These are phyloP conservation scores for Masticophis lateralis DNA, from an alignment of 2,797 vertebrate genomes.

Conservation along the genomic window DNA sequence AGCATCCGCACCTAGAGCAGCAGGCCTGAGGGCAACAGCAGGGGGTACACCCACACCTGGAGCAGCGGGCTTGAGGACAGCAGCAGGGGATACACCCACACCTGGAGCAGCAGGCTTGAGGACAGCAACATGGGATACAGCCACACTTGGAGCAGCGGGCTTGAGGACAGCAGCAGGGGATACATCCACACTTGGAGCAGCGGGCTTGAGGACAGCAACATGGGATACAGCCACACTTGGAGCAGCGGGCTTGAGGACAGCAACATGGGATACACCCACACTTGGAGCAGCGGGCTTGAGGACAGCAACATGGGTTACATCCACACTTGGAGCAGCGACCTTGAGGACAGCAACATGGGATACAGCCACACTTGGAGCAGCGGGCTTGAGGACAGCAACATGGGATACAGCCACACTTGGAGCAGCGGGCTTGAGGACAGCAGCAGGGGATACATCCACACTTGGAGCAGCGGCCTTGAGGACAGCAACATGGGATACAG, in stretches of 20 bases:
- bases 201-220: accelerated
- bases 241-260: background rate
- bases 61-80: background rate
- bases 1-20: background rate
- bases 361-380: background rate
- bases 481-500: background rate
- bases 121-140: too few relatives aligned
- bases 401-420: background rate
- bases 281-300: background rate
- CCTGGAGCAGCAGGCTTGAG: background rate
- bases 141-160: background rate
- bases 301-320: background rate
- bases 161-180: accelerated
- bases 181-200: background rate
- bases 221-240: background rate
- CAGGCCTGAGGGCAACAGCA: background rate
- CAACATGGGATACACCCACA: background rate
- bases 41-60: background rate
- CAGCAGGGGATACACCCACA: background rate
- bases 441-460: background rate
- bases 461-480: background rate
- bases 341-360: background rate
- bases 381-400: background rate
- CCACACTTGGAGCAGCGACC: background rate
- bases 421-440: background rate